Base-by-base conservation (phyloP, 1,140 invertebrate genomes). In the Harpegnathos saltator region DNA sequence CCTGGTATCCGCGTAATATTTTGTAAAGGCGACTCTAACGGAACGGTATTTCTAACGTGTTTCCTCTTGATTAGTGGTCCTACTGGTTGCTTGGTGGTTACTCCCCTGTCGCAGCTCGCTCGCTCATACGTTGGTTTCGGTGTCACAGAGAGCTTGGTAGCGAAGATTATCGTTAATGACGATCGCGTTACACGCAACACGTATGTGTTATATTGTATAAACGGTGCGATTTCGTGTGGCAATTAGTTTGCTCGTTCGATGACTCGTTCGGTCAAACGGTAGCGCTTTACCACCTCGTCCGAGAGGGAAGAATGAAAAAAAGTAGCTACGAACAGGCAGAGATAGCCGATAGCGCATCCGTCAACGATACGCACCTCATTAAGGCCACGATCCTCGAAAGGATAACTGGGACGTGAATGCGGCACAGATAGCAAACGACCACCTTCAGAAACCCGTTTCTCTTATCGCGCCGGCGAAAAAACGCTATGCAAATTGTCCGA, bases 351-450 rank as follows among this genome's bases (percentile, higher is more conserved):
- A 44, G 29, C 61, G 75, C 58, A 52, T 69, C 22, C 52, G 38
- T 80, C 52, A 44, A 22, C 65, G 62, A 80, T 69, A 80, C 9
- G 33, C 26, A 24, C 17, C 63, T 80, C 75, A 59, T 80, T 80
- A 80, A 80, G 65, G 52, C 52, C 33, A 58, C 52, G 54, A 80
- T 80, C 33, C 75, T 48, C 33, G 50, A 80, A 80, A 80, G 75
- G 54, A 65, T 77, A 77, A 77, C 61, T 66, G 26, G 63, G 22
- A 80, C 75, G 58, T 69, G 68, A 78, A 58, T 69, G 33, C 52
- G 56, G 56, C 75, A 59, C 52, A 26, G 52, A 80, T 80, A 80
- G 33, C 33, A 80, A 80, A 80, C 56, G 33, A 69, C 33, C 17
- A 58, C 22, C 75, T 80, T 44, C 52, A 33, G 11, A 22, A 80